Base-by-base conservation (phyloP, 2,797 vertebrate genomes). In the Prionace glauca region DNA sequence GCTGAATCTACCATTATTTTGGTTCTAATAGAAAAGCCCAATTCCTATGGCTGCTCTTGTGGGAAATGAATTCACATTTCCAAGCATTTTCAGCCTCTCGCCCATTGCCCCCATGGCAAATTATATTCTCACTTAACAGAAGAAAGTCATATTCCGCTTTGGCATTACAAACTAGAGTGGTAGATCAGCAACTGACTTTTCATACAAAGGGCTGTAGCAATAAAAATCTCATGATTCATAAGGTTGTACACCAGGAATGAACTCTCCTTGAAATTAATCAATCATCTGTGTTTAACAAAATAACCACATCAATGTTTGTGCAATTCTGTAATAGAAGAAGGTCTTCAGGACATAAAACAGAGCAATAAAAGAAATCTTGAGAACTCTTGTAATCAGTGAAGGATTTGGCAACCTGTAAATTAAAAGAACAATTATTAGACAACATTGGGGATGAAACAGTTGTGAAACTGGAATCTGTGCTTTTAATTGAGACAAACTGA, bases 231-330 rank as follows among this genome's bases (percentile, higher is more conserved):
- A 62, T 18, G 14, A 18, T 91, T 62, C 62, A 91, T 65, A 65
- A 22, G n/a, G 60, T 65, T 65, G n/a, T 91, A 91, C 60, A 91
- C 20, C n/a, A 67, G 60, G 32, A 91, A 36, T 67, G 62, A 65
- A 91, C 60, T 3, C 5, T 65, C 5, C 16, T 16, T 91, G 62
- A 91, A 91, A 67, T 62, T n/a, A 91, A 65, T 91, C 88, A 22
- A 62, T n/a, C 60, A 67, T 20, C 60, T 7, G 18, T 22, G 8
- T 67, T 91, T 91, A 67, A 36, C 8, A 32, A 91, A 91, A 91
- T 62, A 91, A 65, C 88, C 88, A 91, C 65, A 67, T 65, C 60
- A 91, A 62, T 67, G n/a, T 91, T 91, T 67, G 60, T 91, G 88
- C 88, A 65, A 36, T 36, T 91, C 36, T 91, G 60, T 91, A 91